phyloP scores from a whole-genome alignment of 35 echinoderm and acorn worm genomes.

The Ptychodera flava region DNA sequence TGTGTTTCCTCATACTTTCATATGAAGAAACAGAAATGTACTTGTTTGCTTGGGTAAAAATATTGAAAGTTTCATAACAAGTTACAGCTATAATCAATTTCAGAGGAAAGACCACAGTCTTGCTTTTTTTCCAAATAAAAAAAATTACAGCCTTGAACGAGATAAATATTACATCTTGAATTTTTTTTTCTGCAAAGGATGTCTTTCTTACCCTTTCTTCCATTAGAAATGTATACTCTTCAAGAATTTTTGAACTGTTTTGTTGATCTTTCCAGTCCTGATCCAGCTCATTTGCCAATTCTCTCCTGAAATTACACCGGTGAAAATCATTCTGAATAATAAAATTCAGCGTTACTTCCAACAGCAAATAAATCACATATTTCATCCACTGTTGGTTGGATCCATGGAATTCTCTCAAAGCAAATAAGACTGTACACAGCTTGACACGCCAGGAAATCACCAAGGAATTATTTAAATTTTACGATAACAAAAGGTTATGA shows the following conservation, averaged over 20 bases:
- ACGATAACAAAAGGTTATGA: too few relatives aligned
- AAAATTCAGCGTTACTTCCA: background rate
- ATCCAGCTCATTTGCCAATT: constrained; percentile 51
- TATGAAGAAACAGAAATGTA: too few relatives aligned
- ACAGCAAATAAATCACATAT: background rate
- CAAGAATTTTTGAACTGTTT: constrained; percentile 57
- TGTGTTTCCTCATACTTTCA: too few relatives aligned
- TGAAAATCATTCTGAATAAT: constrained; percentile 3
- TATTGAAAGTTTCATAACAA: background rate
- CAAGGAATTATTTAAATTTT: background rate
- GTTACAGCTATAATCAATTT: background rate
- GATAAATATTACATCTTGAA: background rate
- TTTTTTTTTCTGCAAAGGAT: too few relatives aligned
- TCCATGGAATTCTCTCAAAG: background rate
- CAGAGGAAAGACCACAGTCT: background rate
- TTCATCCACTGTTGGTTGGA: background rate
- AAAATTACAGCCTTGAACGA: background rate
- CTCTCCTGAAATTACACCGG: constrained; percentile 40
- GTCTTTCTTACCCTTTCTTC: constrained; percentile 50
- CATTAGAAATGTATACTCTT: constrained; percentile 64
- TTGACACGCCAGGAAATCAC: background rate
- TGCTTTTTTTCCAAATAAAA: background rate
- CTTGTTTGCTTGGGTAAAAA: too few relatives aligned
- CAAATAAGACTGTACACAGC: too few relatives aligned
- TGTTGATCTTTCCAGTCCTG: constrained; percentile 91